Evolutionary conservation across 2,113 vertebrate species (phyloP), one percentile per base, ranked within the genome.

Genomic region (Mormyrus iriodes): DNA sequence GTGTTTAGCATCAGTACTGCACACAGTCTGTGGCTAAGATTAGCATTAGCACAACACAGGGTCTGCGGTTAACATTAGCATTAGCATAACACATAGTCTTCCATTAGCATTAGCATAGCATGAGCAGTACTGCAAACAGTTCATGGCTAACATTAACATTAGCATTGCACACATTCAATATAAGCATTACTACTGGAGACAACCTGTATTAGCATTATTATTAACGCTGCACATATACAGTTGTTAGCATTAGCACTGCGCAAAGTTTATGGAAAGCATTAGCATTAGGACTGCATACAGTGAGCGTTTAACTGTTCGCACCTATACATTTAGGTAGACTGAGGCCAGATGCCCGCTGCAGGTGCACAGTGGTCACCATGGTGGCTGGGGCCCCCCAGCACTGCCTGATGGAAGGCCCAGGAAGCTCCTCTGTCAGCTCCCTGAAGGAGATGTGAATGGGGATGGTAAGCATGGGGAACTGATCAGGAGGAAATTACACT

Each of bases 331-430:
- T 95, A 79, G 93, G 93, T 39, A 65, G 61, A 44, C 91, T 90
- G 90, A 95, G 93, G 82, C 93, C 94, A 4, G 95, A 94, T 0
- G 95, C 95, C 21, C 93, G 92, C 82, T 90, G 94, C 13, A 96
- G 92, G 49, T 95, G 93, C 24, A 96, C 94, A 8, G 95, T 96
- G 90, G 95, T 95, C 90, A 96, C 95, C 51, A 93, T 82, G 1
- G 92, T 85, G 65, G 93, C 94, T 48, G 93, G 93, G 92, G 93
- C 93, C 69, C 94, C 79, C 89, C 95, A 94, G 92, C 95, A 96
- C 69, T 92, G 93, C 91, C 94, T 91, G 55, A 92, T 0, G 21
- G 94, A 94, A 1, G 92, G 92, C 31, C 90, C 35, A 0, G 95
- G 95, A 83, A 95, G 87, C 10, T 96, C 94, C 44, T 95, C 93